Conservation (phyloP, 2,888 invertebrate genomes). For the Melanargia galathea region DNA sequence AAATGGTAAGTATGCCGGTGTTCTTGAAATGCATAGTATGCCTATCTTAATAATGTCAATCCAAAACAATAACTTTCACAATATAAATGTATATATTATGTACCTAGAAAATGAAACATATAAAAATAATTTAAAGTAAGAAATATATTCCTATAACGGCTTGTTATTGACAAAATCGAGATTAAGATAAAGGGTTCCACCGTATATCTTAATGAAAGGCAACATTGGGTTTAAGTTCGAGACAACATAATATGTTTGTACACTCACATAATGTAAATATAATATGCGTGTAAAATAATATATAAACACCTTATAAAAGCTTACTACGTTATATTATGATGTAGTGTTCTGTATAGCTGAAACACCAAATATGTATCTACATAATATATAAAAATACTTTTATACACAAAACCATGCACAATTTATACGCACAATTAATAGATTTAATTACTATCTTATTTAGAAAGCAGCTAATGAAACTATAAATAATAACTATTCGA, state of each 20-base stretch:
- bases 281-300: neutral
- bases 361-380: slow-evolving; percentile 13
- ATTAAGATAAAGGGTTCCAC: no score
- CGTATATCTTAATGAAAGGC: neutral
- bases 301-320: slow-evolving; percentile 4
- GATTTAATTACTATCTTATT: slow-evolving; percentile 45
- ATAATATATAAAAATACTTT: slow-evolving; percentile 13
- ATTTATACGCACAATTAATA: slow-evolving; percentile 15
- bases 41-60: no score
- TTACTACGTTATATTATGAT: neutral
- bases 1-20: no score
- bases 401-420: slow-evolving; percentile 18
- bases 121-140: no score
- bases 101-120: no score
- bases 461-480: slow-evolving; percentile 53
- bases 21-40: no score
- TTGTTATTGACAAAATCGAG: no score
- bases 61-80: no score
- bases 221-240: neutral
- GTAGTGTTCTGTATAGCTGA: neutral
- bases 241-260: neutral
- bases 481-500: slow-evolving; percentile 14
- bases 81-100: no score
- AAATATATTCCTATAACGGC: no score
- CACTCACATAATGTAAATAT: neutral